These are phyloP conservation scores for Dexiosoma caninum DNA, from an alignment of 2,888 invertebrate genomes.

Conservation along the genomic window DNA sequence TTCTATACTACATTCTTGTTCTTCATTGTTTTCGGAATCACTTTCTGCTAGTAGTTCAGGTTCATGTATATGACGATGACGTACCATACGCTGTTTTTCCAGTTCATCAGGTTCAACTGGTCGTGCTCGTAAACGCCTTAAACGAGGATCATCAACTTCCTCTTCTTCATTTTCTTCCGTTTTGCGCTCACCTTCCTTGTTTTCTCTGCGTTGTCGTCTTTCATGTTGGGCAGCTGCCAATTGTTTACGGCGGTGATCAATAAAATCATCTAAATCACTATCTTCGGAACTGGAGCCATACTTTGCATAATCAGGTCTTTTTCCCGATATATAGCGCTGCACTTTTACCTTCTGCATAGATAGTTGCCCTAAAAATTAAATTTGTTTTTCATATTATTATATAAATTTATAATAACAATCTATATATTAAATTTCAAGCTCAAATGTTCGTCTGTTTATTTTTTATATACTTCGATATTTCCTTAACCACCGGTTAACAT, in stretches of 20 bases:
- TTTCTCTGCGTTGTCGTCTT: conserved; percentile 66
- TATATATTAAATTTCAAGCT: too few species aligned
- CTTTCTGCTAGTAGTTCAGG: conserved; percentile 81
- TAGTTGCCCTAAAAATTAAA: conserved; percentile 85
- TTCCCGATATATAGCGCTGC: conserved; percentile 97
- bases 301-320: conserved; percentile 97
- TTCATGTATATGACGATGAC: conserved; percentile 82
- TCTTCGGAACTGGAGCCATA: conserved; percentile 91
- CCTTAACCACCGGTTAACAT: too few species aligned
- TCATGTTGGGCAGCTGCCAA: conserved; percentile 67
- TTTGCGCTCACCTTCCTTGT: conserved; percentile 59
- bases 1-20: conserved; percentile 73
- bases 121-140: conserved; percentile 83
- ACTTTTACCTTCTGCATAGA: conserved; percentile 99
- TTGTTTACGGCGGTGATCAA: conserved; percentile 80
- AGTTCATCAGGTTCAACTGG: conserved; percentile 78
- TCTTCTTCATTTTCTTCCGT: conserved; percentile 63
- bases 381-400: neutral
- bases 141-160: conserved; percentile 88
- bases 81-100: conserved; percentile 78
- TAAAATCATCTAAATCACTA: conserved; percentile 91
- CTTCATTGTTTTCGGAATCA: conserved; percentile 79
- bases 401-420: too few species aligned
- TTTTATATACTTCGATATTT: too few species aligned
- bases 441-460: too few species aligned